Conservation (phyloP, 2,797 vertebrate species). For the Dendrocincla fuliginosa region DNA sequence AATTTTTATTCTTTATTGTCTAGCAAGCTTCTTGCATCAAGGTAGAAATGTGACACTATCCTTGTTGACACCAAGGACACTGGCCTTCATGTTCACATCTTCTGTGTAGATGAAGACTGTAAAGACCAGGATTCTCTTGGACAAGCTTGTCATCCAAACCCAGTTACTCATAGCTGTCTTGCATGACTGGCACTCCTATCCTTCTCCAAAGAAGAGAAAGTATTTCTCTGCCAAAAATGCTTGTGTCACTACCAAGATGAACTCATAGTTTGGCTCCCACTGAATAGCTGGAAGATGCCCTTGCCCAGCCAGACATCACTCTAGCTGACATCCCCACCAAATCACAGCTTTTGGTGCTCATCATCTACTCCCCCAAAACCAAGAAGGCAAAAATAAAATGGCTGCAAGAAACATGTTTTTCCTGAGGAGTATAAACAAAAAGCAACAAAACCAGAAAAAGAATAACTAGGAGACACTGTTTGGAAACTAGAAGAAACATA, state of each 20-base stretch:
- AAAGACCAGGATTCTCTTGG: neutral
- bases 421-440: neutral
- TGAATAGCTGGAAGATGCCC: neutral
- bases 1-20: neutral
- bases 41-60: neutral
- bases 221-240: neutral
- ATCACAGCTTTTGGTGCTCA: neutral
- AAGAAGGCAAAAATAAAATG: neutral
- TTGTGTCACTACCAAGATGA: neutral
- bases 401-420: neutral
- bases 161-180: neutral
- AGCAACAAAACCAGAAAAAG: neutral
- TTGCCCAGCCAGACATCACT: neutral
- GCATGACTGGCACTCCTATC: neutral
- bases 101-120: rapidly evolving
- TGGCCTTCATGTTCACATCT: neutral
- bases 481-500: neutral
- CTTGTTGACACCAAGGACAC: neutral
- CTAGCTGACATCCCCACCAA: neutral
- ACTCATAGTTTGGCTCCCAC: neutral
- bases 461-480: neutral
- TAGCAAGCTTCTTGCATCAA: neutral
- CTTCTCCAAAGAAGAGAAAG: neutral
- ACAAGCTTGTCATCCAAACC: neutral
- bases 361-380: neutral